Evolutionary conservation across 2,888 invertebrate species (phyloP).

Genomic region (Coelinius sp.): DNA sequence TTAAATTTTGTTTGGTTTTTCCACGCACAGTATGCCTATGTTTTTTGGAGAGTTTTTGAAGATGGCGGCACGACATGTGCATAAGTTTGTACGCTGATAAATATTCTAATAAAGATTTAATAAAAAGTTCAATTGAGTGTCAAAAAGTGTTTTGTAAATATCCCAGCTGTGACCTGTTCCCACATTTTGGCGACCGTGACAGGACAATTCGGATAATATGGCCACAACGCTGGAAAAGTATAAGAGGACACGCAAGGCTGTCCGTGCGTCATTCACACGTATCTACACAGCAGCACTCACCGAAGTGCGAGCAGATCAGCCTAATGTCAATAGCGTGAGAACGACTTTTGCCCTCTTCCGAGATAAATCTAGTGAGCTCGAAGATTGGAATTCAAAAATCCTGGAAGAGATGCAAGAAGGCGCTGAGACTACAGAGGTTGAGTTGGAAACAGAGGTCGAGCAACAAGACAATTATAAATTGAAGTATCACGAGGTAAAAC

Average conservation of each 20-base stretch:
- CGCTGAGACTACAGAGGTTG: background rate
- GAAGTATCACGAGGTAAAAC: background rate
- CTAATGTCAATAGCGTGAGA: background rate
- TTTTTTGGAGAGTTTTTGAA: no score
- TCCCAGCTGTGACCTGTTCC: background rate
- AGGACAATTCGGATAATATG: background rate
- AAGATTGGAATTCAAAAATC: background rate
- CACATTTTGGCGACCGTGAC: background rate
- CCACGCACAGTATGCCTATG: no score
- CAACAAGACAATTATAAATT: background rate
- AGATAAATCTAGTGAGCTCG: background rate
- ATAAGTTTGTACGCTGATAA: no score
- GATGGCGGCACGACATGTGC: no score
- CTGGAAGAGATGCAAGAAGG: background rate
- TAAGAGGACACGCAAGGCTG: background rate
- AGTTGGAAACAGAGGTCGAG: background rate
- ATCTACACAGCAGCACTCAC: background rate
- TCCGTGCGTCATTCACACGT: background rate
- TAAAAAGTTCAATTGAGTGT: no score
- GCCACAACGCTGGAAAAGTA: background rate
- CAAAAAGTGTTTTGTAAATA: no score
- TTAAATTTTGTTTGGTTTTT: no score
- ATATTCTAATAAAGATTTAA: no score
- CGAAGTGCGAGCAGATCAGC: background rate
- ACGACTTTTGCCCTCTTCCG: background rate